Conservation (phyloP, 2,888 invertebrate genomes). For the Himalopsyche japonica region DNA sequence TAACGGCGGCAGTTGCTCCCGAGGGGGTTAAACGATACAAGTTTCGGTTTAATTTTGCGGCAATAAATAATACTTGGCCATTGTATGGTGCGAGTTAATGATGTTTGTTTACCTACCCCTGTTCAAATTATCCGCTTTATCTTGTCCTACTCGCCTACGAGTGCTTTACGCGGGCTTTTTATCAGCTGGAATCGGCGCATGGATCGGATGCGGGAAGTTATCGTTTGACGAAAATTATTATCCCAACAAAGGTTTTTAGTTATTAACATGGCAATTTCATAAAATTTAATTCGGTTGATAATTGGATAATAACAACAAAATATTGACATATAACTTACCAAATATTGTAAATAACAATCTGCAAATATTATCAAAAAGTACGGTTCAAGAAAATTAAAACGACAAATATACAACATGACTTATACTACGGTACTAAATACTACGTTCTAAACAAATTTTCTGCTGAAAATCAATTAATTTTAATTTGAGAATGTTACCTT, state of each 20-base stretch:
- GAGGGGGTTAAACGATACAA: not conserved
- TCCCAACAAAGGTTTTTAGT: not conserved
- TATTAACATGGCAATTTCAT: not conserved
- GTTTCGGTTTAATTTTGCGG: slow-evolving; percentile 17
- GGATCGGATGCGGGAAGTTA: not conserved
- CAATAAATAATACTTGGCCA: slow-evolving; percentile 17
- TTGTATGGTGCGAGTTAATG: not conserved
- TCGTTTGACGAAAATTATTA: not conserved
- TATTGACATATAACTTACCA: too few relatives aligned
- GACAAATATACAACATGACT: too few relatives aligned
- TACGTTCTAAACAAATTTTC: too few relatives aligned
- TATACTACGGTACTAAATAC: too few relatives aligned
- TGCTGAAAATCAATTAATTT: too few relatives aligned
- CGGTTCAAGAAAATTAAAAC: too few relatives aligned
- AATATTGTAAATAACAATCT: too few relatives aligned
- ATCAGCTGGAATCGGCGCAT: slow-evolving; percentile 16
- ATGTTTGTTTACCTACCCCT: slow-evolving; percentile 30
- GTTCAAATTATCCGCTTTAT: slow-evolving; percentile 44
- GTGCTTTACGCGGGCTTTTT: slow-evolving; percentile 38
- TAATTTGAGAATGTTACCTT: too few relatives aligned
- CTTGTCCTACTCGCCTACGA: slow-evolving; percentile 40
- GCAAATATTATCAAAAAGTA: too few relatives aligned
- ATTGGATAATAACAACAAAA: not conserved
- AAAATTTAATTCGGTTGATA: not conserved
- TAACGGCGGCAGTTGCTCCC: not conserved